Conservation (phyloP, 2,797 vertebrate genomes). For the Tenualosa thibaudeaui region DNA sequence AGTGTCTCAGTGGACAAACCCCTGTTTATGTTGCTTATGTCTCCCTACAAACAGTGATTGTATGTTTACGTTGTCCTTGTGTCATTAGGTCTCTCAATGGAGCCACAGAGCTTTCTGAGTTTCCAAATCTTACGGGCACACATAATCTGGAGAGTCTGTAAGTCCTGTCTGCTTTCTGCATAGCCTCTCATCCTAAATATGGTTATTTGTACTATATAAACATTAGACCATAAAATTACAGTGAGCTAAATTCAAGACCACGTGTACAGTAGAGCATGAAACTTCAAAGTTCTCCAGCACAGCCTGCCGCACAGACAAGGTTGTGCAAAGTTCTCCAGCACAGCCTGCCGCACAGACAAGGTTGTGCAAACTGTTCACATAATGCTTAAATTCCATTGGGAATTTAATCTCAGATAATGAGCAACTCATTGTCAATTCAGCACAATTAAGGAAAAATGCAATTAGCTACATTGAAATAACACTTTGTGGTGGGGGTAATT, state of each 20-base stretch:
- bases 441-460: not conserved
- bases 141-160: conserved; percentile 88
- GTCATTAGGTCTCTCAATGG: conserved; percentile 86
- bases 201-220: conserved; percentile 3
- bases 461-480: too few relatives aligned
- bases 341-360: too few relatives aligned
- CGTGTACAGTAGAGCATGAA: not conserved
- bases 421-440: not conserved
- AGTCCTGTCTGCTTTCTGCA: conserved; percentile 58
- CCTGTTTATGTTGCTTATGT: not conserved
- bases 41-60: not conserved
- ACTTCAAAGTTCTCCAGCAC: not conserved
- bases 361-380: not conserved
- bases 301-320: not conserved
- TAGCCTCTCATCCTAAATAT: conserved; percentile 4
- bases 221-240: not conserved
- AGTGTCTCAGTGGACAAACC: conserved; percentile 54
- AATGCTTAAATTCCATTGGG: not conserved
- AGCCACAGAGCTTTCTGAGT: conserved; percentile 87
- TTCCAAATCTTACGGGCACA: conserved; percentile 90
- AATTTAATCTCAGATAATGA: not conserved
- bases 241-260: not conserved
- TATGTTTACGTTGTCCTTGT: conserved; percentile 39
- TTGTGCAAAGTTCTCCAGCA: not conserved
- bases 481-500: not conserved